Percentiles rank a stretch among this genome's conserved stretches.
phyloP scores from a whole-genome alignment of 2,888 invertebrate species.

The Scaptomyza tumidula region DNA sequence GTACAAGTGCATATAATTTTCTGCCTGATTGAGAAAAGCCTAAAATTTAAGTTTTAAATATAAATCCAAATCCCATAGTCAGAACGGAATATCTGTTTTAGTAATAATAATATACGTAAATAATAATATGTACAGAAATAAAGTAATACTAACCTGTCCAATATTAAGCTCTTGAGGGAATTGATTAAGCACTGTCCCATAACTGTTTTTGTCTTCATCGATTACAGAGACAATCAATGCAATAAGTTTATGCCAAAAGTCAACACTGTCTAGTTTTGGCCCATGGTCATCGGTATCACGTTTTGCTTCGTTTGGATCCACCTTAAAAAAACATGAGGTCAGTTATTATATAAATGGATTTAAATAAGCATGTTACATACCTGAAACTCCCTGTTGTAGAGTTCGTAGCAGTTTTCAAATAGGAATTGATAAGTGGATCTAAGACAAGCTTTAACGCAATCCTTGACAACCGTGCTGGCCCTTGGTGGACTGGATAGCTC shows the following conservation, averaged over 20 bases:
- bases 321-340: conserved; percentile 84
- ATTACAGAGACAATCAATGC: conserved; percentile 99
- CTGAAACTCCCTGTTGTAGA: conserved; percentile 97
- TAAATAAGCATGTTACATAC: conserved; percentile 82
- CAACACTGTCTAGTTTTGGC: conserved; percentile 94
- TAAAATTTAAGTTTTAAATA: too few species aligned
- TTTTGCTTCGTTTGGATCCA: conserved; percentile 95
- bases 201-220: conserved; percentile 99
- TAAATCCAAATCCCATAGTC: too few species aligned
- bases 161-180: conserved; percentile 99
- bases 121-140: too few species aligned
- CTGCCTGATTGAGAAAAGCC: too few species aligned
- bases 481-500: conserved; percentile 99
- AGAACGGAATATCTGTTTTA: too few species aligned
- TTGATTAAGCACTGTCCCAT: conserved; percentile 98
- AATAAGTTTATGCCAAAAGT: conserved; percentile 99
- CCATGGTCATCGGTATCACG: conserved; percentile 94
- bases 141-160: conserved; percentile 89
- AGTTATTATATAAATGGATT: background rate
- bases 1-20: too few species aligned
- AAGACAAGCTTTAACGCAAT: conserved; percentile 99
- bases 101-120: too few species aligned
- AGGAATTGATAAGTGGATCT: conserved; percentile 99
- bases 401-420: conserved; percentile 99
- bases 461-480: conserved; percentile 99